Conservation (phyloP, 2,888 invertebrate species). For the Carcina quercana region DNA sequence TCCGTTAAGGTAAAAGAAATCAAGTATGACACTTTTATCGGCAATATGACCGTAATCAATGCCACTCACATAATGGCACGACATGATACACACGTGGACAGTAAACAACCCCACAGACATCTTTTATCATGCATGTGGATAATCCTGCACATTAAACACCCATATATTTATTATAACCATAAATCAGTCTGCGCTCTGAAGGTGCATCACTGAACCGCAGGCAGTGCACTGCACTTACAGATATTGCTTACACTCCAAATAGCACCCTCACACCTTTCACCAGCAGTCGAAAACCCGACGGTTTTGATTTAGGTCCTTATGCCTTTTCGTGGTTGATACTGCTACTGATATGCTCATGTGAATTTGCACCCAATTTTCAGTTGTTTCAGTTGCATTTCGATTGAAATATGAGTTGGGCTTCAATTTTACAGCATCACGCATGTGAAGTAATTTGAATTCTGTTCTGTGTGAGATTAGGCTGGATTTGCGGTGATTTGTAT, state of each 20-base stretch:
- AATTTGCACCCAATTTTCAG: no score
- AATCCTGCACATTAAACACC: slow-evolving; percentile 66
- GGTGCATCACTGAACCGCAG: slow-evolving; percentile 54
- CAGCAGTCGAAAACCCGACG: no score
- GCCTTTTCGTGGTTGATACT: no score
- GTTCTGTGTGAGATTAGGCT: slow-evolving; percentile 13
- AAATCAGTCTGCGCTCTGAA: slow-evolving; percentile 63
- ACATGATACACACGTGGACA: no score
- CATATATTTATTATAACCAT: slow-evolving; percentile 69
- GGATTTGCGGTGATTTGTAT: slow-evolving; percentile 22
- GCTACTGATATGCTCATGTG: slow-evolving; percentile 21
- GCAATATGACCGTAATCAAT: no score
- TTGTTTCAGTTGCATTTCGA: neutral
- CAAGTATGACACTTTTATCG: no score
- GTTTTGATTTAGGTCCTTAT: no score
- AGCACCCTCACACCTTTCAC: slow-evolving; percentile 21
- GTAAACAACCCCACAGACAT: no score
- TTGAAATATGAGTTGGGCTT: no score
- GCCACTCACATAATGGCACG: no score
- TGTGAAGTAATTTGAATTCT: slow-evolving; percentile 20
- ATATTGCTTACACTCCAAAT: slow-evolving; percentile 16
- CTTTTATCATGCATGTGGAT: slow-evolving; percentile 45
- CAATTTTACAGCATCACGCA: slow-evolving; percentile 36
- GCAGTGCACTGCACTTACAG: slow-evolving; percentile 62
- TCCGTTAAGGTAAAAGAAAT: no score